Evolutionary conservation across 2,888 invertebrate genomes (phyloP), one percentile per base, ranked within the genome.

Genomic region (Caenorhabditis panamensis): DNA sequence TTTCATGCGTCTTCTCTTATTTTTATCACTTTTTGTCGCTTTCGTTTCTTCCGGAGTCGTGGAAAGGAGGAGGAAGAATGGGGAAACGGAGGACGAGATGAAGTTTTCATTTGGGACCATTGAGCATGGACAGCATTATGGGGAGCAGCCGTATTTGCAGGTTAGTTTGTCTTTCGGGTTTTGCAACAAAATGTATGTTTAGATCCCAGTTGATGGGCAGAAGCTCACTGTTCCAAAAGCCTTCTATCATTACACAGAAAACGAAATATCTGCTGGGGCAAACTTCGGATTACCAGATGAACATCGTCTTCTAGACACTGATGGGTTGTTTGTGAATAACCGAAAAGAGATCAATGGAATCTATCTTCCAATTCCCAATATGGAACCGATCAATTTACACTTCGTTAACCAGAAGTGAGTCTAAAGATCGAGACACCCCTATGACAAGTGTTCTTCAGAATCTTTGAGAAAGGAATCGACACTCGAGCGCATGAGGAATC

Each of bases 371-470:
- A 67, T 84, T 26, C 84, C 84, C n/a, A 83, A 84, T 51, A 83
- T 83, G 81, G 82, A 84, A 0, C 84, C 82, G 9, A 84, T 84
- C 26, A 84, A 84, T 71, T 28, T 84, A 24, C 84, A 84, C 54
- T 83, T 84, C 53, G 79, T 84, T 2, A 83, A 75, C 22, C 77
- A 84, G 28, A 79, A 76, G 83, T 80, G n/a, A 56, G 28, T 20
- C 20, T 18, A 47, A 47, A 49, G 20, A 26, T 41, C 20, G 26
- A 24, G 5, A 18, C 9, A 53, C 16, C 20, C 24, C 24, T 2
- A 8, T 16, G 3, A 51, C 18, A 37, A 31, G 11, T 24, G 2
- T 3, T 26, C 56, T 68, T 51, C 56, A 82, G 82, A 54, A 75
- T 76, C 13, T 83, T 77, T 51, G 84, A 84, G 20, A 84, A 84